Evolutionary conservation across 2,888 invertebrate species (phyloP).

Genomic region (Chymomyza caudatula): DNA sequence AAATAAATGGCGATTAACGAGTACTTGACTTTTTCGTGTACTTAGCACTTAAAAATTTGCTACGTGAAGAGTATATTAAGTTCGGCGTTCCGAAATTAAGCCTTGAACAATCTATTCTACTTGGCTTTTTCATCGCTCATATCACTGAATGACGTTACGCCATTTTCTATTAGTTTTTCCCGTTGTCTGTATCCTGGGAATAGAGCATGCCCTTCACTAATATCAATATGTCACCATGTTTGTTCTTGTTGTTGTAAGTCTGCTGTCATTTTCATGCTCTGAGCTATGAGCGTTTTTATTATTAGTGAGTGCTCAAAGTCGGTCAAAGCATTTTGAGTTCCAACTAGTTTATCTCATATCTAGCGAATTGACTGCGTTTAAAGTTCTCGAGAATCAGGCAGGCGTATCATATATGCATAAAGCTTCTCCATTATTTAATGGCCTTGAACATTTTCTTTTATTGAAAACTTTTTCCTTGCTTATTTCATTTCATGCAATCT

Average conservation of each 20-base stretch:
- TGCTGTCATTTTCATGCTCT: not conserved
- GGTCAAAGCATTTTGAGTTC: not conserved
- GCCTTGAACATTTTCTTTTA: not conserved
- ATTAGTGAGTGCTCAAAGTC: not conserved
- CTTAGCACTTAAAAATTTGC: not conserved
- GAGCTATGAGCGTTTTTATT: not conserved
- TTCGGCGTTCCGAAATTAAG: not conserved
- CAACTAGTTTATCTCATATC: not conserved
- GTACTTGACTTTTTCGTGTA: too few species aligned
- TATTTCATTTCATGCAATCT: not conserved
- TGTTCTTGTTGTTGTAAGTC: not conserved
- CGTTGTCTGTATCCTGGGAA: not conserved
- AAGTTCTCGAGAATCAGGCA: not conserved
- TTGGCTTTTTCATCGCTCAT: not conserved
- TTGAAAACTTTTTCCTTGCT: not conserved
- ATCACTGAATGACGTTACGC: constrained; percentile 10
- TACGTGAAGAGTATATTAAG: not conserved
- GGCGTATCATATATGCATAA: not conserved
- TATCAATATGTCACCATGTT: not conserved
- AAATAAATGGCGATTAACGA: too few species aligned
- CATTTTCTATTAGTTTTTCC: constrained; percentile 9
- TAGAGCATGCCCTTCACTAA: not conserved
- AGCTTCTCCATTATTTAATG: not conserved
- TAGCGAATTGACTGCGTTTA: not conserved
- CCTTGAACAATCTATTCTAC: not conserved